Conservation (phyloP, 2,888 invertebrate species). For the Drosophila longiperda region DNA sequence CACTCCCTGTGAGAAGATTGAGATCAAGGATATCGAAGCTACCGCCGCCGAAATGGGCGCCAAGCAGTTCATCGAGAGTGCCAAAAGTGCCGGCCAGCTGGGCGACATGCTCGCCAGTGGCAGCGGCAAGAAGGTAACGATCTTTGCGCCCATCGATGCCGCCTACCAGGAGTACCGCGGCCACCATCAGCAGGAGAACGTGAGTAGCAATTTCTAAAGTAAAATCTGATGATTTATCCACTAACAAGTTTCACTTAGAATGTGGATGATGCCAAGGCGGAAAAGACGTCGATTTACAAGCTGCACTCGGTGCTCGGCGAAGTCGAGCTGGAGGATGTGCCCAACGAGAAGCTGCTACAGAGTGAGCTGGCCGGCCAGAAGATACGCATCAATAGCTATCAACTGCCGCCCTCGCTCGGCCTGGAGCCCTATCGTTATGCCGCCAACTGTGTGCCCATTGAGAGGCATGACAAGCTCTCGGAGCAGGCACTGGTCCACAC, state of each 20-base stretch:
- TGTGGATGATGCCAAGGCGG: conserved; percentile 84
- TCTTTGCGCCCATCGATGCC: conserved; percentile 88
- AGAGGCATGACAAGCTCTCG: conserved; percentile 87
- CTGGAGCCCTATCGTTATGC: conserved; percentile 85
- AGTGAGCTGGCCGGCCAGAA: conserved; percentile 81
- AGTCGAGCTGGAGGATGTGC: conserved; percentile 86
- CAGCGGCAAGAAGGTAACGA: conserved; percentile 86
- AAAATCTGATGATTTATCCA: fast-evolving
- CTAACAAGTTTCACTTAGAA: conserved; percentile 82
- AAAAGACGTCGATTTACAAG: conserved; percentile 86
- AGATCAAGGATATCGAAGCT: conserved; percentile 86
- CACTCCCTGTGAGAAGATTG: conserved; percentile 86
- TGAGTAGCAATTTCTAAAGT: conserved; percentile 72
- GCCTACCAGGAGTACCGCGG: conserved; percentile 87
- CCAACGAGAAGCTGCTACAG: conserved; percentile 86
- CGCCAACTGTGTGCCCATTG: conserved; percentile 89
- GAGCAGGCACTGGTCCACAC: conserved; percentile 89
- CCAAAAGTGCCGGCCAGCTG: conserved; percentile 85
- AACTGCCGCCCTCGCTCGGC: conserved; percentile 75
- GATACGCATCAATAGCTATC: conserved; percentile 84
- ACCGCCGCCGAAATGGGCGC: conserved; percentile 87
- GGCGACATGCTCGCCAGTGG: conserved; percentile 85
- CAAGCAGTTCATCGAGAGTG: conserved; percentile 87
- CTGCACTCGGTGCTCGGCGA: conserved; percentile 87
- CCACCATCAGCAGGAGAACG: conserved; percentile 86